A percentile compares a stretch with the other conserved stretches of the same genome.
Conservation (phyloP, 2,113 vertebrate genomes). For the Vanacampus margaritifer region DNA sequence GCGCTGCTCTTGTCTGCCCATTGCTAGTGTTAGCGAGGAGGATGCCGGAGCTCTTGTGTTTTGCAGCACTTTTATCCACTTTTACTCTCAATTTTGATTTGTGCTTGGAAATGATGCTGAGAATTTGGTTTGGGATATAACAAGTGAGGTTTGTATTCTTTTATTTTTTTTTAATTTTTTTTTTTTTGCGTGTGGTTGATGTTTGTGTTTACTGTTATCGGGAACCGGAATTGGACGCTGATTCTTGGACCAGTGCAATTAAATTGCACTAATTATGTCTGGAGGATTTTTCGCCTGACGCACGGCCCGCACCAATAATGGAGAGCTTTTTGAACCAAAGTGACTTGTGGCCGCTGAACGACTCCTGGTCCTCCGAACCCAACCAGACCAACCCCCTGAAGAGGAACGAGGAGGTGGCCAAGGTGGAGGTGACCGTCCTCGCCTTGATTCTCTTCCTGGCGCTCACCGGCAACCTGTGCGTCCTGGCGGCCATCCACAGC, state of each 20-base stretch:
- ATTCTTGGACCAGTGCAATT: not conserved
- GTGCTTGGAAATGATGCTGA: not conserved
- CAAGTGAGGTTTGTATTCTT: not conserved
- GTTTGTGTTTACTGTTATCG: not conserved
- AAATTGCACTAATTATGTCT: not conserved
- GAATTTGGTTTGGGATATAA: not conserved
- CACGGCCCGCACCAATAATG: slow-evolving; percentile 62
- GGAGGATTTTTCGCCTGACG: not conserved
- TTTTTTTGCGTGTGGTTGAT: not conserved
- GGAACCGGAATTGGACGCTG: not conserved
- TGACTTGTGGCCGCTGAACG: slow-evolving; percentile 66
- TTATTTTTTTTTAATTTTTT: not conserved
- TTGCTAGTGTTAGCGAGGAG: slow-evolving; percentile 27
- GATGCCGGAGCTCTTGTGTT: slow-evolving; percentile 23
- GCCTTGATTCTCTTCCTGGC: slow-evolving; percentile 87
- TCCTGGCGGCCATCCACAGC: slow-evolving; percentile 89
- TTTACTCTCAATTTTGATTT: not conserved
- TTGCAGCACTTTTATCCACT: slow-evolving; percentile 14
- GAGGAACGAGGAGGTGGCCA: slow-evolving; percentile 91
- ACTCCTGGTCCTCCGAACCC: slow-evolving; percentile 68
- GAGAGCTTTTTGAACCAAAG: slow-evolving; percentile 61
- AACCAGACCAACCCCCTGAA: slow-evolving; percentile 82
- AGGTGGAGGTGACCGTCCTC: slow-evolving; percentile 91
- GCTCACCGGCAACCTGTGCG: slow-evolving; percentile 88
- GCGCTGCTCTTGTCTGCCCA: slow-evolving; percentile 29